Evolutionary conservation across 2,888 invertebrate species (phyloP), one percentile per base, ranked within the genome.

Genomic region (Altica lythri): DNA sequence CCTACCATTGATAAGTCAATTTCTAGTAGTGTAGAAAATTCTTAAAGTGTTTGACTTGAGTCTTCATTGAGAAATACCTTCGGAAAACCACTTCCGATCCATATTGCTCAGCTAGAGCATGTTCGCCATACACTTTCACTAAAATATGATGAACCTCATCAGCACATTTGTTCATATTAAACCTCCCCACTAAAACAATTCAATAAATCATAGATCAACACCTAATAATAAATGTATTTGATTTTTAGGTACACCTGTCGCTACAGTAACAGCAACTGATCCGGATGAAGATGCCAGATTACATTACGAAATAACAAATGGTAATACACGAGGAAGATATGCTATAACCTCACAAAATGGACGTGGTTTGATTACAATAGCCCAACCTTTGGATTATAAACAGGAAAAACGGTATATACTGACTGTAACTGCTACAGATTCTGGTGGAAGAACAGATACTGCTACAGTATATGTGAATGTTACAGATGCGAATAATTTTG

Each of bases 401-500:
- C 90, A 92, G 65, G 95, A 95, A 67, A 86, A 90, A 57, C 81
- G 92, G 50, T 95, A 92, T 69, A 85, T 93, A 0, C 78, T 93
- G n/a, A 91, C 90, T 0, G 84, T 91, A 0, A 89, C 90, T 0
- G 96, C 95, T 0, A 88, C 92, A 0, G 97, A 97, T 74, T 87
- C 91, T 0, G 95, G 94, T 0, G 92, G 93, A 0, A 79, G 92
- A 38, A 88, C 86, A 1, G 96, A 95, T 67, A 89, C 90, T 0
- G 91, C 95, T 0, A 88, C 91, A 46, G 90, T 97, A 9, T 90
- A 92, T 69, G 89, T 98, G 2, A 94, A 95, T 71, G 86, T 99
- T 0, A 90, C 93, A 0, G 96, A 96, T 76, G 95, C 95, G 0
- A 97, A 97, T 75, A 95, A 95, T 69, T 92, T 89, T 72, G 87